These are phyloP conservation scores for Augiades crinisus DNA, from an alignment of 2,888 invertebrate genomes.

Conservation along the genomic window DNA sequence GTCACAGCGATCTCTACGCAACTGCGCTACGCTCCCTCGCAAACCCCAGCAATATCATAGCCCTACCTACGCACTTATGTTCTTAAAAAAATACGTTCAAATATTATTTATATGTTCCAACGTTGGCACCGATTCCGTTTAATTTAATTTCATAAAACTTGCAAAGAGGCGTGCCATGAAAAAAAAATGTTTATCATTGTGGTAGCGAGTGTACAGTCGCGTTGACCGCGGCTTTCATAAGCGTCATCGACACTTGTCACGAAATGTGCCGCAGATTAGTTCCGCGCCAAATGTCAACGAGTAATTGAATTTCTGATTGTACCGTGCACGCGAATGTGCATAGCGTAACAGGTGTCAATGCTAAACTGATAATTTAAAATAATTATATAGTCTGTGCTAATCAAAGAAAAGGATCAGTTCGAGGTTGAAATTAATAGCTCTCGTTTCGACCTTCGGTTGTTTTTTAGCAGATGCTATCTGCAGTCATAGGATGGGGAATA, in stretches of 20 bases:
- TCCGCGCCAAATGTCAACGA: constrained; percentile 45
- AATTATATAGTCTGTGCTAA: no score
- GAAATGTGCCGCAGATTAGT: constrained; percentile 40
- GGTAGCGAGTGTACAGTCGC: constrained; percentile 20
- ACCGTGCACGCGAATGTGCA: constrained; percentile 44
- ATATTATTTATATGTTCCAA: background rate
- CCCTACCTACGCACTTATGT: no score
- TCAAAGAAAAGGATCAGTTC: no score
- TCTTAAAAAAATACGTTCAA: no score
- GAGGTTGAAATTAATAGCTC: no score
- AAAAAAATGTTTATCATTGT: constrained; percentile 1
- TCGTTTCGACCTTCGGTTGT: no score
- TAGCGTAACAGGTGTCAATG: constrained; percentile 63
- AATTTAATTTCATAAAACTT: background rate
- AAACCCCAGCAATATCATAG: no score
- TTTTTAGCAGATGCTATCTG: no score
- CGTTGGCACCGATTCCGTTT: background rate
- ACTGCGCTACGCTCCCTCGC: no score
- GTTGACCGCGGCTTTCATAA: constrained; percentile 40
- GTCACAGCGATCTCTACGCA: no score
- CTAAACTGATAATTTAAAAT: no score
- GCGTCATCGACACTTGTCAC: constrained; percentile 45
- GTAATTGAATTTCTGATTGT: constrained; percentile 72
- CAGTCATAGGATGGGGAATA: no score
- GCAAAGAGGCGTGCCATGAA: background rate